These are phyloP conservation scores for Parasteatoda lunata DNA, from an alignment of 2,888 invertebrate species.

Conservation along the genomic window DNA sequence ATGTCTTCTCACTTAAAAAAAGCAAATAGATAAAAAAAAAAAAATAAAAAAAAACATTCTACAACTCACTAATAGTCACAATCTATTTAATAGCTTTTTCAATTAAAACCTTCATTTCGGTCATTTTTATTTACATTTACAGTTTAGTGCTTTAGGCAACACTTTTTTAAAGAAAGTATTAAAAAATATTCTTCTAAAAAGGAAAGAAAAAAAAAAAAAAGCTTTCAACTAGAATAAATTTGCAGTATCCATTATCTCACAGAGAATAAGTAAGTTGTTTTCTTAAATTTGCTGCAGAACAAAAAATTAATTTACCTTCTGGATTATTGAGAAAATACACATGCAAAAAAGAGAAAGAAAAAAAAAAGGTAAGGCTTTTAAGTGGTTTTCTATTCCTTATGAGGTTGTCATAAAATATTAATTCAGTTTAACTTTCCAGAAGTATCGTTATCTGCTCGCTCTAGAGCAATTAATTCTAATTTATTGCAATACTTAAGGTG, in stretches of 20 bases:
- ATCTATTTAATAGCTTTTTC: no score
- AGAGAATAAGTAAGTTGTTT: neutral
- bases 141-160: neutral
- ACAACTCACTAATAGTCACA: no score
- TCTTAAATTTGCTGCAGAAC: neutral
- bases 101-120: no score
- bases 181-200: neutral
- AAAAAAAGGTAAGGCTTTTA: neutral
- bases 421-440: neutral
- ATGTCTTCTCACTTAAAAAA: no score
- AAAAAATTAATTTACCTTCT: neutral
- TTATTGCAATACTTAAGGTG: neutral
- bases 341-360: neutral
- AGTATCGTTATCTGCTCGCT: neutral
- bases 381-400: neutral
- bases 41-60: no score
- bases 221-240: neutral
- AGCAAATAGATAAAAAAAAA: no score
- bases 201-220: neutral
- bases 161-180: neutral
- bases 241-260: neutral
- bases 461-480: neutral
- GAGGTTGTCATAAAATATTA: neutral
- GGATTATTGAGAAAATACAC: neutral
- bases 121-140: no score